Evolutionary conservation across 1,140 invertebrate species (phyloP), one percentile per base, ranked within the genome.

Genomic region (Brachionus sp.): DNA sequence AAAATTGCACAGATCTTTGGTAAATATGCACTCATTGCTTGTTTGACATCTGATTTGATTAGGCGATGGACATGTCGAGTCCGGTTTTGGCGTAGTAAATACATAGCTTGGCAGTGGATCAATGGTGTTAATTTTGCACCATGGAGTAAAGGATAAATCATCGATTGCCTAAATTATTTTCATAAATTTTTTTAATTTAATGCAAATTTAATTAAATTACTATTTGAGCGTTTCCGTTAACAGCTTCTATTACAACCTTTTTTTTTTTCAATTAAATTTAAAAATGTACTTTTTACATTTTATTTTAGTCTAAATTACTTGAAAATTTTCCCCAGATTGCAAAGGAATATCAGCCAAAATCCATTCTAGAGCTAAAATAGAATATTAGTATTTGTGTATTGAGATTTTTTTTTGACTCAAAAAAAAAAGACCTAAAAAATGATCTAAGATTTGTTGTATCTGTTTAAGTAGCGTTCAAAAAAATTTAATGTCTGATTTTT

Each of bases 111-210:
- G 50, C 23, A 80, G 19, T 35, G 62, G 33, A 16, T 80, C 77
- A 25, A 39, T 23, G 5, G 77, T 37, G 23, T 80, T 80, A 1
- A 80, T 35, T 16, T 12, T 75, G 25, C 85, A 85, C 13, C 82
- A 86, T 12, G 86, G 85, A 3, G 86, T 85, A 50, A 88, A 88
- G 3, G 85, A 85, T 5, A 89, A 84, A 68, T 90, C 89, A 85
- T 89, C 89, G 64, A 90, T 86, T 16, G 46, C 53, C 77, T 78
- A 12, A 19, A 78, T 12, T 29, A 29, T 29, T 29, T 29, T 29
- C 1, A 29, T 29, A 29, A 78, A 29, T 25, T 13, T 46, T 25
- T 29, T 33, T n/a, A 66, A 10, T 13, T 66, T 33, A 25, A 25
- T n/a, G 3, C 3, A 13, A n/a, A 66, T 66, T 33, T n/a, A 66